Evolutionary conservation across 2,797 vertebrate species (phyloP), one percentile per base, ranked within the genome.

Genomic region (Enteromius argenteus): DNA sequence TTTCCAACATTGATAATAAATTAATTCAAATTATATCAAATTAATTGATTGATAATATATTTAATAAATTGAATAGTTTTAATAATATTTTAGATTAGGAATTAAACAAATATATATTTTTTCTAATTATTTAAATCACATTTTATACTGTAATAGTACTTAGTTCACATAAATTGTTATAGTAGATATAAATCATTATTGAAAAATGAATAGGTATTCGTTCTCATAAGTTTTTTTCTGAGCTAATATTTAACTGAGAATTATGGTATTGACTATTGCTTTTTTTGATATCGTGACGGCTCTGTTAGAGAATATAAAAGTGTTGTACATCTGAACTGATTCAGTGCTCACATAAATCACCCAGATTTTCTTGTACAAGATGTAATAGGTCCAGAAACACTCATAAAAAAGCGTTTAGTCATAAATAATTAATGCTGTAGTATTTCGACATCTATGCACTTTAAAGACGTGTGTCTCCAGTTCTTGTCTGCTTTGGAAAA

Each of bases 351-450:
- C 37, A 58, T 49, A 64, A 58, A 76, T 82, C 68, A 67, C n/a
- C 62, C 69, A 42, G 56, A 51, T 39, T 23, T 76, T 64, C 64
- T 19, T 11, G 42, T 37, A 27, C 11, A 58, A 60, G 27, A 53
- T 23, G 3, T 72, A 51, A 39, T 19, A 67, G 32, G 5, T 53
- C 44, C 62, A 67, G 64, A 67, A 67, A 11, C 6, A 4, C 17
- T 51, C 42, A 64, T 78, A 79, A 69, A 74, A 79, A 79, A 64
- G 30, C 7, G 11, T 66, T 62, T 51, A 74, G 62, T 62, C 30
- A n/a, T 44, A 30, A 64, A 71, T 80, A 86, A 84, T 79, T 75
- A 78, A 78, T n/a, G n/a, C 42, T 84, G 75, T 46, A 77, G 23
- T 83, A 32, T 62, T 80, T 79, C 3, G 17, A 66, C 71, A 80